A percentile compares a stretch with the other conserved stretches of the same genome.
Conservation (phyloP, 1,140 invertebrate species). For the Ditylenchus dipsaci region DNA sequence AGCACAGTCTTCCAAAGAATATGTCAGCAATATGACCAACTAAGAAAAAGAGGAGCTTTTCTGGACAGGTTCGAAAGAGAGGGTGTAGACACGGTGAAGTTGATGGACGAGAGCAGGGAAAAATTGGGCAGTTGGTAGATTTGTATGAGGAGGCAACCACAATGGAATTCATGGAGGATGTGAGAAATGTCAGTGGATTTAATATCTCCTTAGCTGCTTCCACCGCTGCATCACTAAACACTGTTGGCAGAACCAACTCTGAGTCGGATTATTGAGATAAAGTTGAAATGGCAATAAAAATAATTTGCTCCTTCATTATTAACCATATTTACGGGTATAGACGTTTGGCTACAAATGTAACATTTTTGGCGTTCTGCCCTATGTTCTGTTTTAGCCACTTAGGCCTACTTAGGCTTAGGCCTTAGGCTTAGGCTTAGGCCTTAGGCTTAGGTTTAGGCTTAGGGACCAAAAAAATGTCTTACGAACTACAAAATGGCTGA, state of each 20-base stretch:
- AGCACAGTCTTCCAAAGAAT: slow-evolving; percentile 23
- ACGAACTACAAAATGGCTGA: too few species aligned
- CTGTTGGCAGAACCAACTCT: too few species aligned
- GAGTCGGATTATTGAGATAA: background rate
- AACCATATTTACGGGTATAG: too few species aligned
- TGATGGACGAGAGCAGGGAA: slow-evolving; percentile 11
- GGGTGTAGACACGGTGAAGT: background rate
- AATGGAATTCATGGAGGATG: slow-evolving; percentile 11
- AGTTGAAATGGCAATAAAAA: background rate
- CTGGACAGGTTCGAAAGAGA: slow-evolving; percentile 10
- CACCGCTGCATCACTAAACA: background rate
- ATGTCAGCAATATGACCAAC: slow-evolving; percentile 11
- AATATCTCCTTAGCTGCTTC: background rate
- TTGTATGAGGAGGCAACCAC: slow-evolving; percentile 16
- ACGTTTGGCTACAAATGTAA: too few species aligned
- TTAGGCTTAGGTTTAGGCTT: too few species aligned
- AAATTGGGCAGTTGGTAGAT: slow-evolving; percentile 2
- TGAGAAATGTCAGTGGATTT: background rate
- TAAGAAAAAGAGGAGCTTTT: slow-evolving; percentile 14
- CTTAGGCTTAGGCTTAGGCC: too few species aligned
- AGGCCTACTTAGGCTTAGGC: too few species aligned
- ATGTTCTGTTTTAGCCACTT: too few species aligned
- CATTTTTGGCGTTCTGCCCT: too few species aligned
- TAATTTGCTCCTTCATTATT: too few species aligned
- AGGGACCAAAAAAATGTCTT: too few species aligned